Evolutionary conservation across 2,888 invertebrate genomes (phyloP), one percentile per base, ranked within the genome.

Genomic region (Xylota segnis): DNA sequence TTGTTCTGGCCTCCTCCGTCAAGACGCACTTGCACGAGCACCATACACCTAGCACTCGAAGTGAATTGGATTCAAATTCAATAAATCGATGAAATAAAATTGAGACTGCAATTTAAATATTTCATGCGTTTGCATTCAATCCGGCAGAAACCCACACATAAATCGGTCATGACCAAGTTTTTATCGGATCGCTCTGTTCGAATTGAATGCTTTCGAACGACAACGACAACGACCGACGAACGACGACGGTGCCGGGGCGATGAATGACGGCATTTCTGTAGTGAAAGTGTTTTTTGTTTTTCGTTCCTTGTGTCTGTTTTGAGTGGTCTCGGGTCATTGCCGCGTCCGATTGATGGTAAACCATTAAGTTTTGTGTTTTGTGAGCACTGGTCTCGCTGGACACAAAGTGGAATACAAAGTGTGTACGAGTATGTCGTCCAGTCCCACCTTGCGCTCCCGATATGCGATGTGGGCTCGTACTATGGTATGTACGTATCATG

Each of bases 121-220:
- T 68, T 63, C 18, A 70, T 79, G 37, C 50, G 34, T 65, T 84
- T 63, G 74, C 68, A 83, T 83, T 59, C 54, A 54, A 78, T 78
- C 72, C 59, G 34, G 32, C 68, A 82, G 76, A 71, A 63, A 63
- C n/a, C n/a, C 32, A 32, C 56, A 10, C 68, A 79, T 84, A 79
- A 79, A 79, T 79, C 79, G 83, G 83, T 84, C 83, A 84, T 84
- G 83, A 84, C 83, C 79, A 84, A 79, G 74, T 74, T 83, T 32
- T 56, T 52, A 43, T 71, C 43, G 16, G 16, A 1, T 23, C 59
- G 40, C 9, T 56, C 10, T 27, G 29, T 40, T 32, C 16, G 27
- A 45, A 56, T 6, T 29, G 58, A n/a, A 37, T 23, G 50, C 52
- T 14, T 37, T 23, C 40, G 14, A 37, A 47, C 16, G 54, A 66